These are phyloP conservation scores for Didymodactylos carnosus DNA, from an alignment of 2,888 invertebrate genomes.

Conservation along the genomic window DNA sequence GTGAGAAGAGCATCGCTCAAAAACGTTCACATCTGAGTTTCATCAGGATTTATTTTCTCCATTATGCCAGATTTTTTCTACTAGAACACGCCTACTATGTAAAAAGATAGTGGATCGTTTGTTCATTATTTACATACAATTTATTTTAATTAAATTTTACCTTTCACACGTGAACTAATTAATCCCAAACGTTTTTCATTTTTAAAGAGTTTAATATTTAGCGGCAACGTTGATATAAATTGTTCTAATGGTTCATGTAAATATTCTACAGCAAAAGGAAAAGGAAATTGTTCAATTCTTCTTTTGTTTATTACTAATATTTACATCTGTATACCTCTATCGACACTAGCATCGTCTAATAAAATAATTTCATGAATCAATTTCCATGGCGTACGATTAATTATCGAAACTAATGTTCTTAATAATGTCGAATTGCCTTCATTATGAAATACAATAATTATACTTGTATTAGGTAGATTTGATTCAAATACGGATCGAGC, in stretches of 20 bases:
- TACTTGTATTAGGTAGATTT: slow-evolving; percentile 6
- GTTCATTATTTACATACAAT: too few relatives aligned
- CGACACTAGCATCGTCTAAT: slow-evolving; percentile 25
- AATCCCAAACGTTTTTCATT: slow-evolving; percentile 80
- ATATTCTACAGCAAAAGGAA: slow-evolving; percentile 40
- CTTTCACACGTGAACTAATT: slow-evolving; percentile 76
- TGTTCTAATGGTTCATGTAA: slow-evolving; percentile 67
- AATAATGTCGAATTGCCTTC: slow-evolving; percentile 14
- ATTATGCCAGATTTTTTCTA: too few relatives aligned
- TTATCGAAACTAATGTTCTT: slow-evolving; percentile 24
- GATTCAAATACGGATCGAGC: neutral
- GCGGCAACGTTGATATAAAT: slow-evolving; percentile 63
- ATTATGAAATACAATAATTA: slow-evolving; percentile 15
- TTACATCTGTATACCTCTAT: neutral
- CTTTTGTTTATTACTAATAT: neutral
- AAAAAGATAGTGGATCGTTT: too few relatives aligned
- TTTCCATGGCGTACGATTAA: slow-evolving; percentile 23
- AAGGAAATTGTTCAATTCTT: neutral
- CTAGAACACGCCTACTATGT: too few relatives aligned
- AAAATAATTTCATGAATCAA: slow-evolving; percentile 25
- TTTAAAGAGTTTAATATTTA: slow-evolving; percentile 62
- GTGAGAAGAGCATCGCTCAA: too few relatives aligned
- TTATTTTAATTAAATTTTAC: slow-evolving; percentile 15
- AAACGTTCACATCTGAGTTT: too few relatives aligned
- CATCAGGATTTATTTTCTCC: too few relatives aligned